These are phyloP conservation scores for Strix uralensis DNA, from an alignment of 2,113 vertebrate genomes.

Conservation along the genomic window DNA sequence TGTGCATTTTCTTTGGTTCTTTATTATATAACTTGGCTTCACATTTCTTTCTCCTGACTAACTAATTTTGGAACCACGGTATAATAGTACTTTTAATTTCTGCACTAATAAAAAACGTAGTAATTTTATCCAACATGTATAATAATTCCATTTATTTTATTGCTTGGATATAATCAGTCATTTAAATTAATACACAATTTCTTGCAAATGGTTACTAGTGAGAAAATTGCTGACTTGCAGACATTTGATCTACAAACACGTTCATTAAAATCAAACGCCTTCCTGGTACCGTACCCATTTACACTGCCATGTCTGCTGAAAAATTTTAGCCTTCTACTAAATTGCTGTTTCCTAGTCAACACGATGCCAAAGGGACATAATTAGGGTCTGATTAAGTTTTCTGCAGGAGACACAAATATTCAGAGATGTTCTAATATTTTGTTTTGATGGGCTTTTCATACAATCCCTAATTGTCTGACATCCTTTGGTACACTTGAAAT, in stretches of 20 bases:
- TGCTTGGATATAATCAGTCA: background rate
- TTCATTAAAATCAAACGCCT: background rate
- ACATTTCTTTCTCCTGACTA: background rate
- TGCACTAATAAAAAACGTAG: background rate
- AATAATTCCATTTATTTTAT: background rate
- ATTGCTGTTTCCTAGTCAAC: background rate
- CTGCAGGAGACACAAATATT: background rate
- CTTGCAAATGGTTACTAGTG: background rate
- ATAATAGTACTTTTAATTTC: background rate
- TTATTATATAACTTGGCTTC: background rate
- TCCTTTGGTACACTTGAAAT: background rate
- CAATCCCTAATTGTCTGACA: background rate
- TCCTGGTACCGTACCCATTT: background rate
- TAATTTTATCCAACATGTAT: background rate
- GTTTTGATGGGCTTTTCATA: background rate
- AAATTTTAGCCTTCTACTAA: background rate
- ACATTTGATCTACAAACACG: background rate
- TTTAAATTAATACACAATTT: background rate
- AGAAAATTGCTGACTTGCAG: conserved; percentile 4
- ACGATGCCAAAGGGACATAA: background rate
- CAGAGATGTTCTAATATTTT: background rate
- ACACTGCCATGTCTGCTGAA: background rate
- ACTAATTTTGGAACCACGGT: background rate
- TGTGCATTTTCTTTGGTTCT: background rate
- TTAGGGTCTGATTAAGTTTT: background rate